Percentiles rank a stretch among this genome's conserved stretches.
Conservation (phyloP, 64 coral and sea anemone genomes). For the Astreopora myriophthalma region DNA sequence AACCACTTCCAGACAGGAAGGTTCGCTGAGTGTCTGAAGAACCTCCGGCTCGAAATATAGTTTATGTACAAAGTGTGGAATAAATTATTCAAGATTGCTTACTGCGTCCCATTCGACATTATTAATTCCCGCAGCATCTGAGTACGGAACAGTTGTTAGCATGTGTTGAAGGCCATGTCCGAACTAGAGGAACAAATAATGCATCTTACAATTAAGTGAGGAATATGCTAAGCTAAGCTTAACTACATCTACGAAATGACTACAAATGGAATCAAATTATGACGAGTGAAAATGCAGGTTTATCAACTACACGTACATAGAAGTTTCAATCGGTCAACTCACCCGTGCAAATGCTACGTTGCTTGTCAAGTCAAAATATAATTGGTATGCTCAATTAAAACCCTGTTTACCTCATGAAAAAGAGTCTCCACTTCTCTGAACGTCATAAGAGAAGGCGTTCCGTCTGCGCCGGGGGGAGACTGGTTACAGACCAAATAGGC, state of each 20-base stretch:
- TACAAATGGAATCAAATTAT: no score
- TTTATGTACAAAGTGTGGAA: not conserved
- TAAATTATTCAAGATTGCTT: not conserved
- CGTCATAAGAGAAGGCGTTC: slow-evolving; percentile 88
- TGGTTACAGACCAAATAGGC: slow-evolving; percentile 92
- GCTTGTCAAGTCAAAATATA: not conserved
- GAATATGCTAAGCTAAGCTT: no score
- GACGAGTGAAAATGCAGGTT: no score
- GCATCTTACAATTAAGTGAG: no score
- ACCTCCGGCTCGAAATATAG: no score
- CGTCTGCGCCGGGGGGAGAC: slow-evolving; percentile 68
- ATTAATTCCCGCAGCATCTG: slow-evolving; percentile 80
- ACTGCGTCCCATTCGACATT: slow-evolving; percentile 95
- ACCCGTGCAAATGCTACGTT: no score
- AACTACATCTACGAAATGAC: no score
- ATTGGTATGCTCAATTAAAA: not conserved
- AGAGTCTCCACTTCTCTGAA: slow-evolving; percentile 93
- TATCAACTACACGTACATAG: no score
- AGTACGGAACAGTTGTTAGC: slow-evolving; percentile 89
- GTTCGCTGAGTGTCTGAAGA: not conserved
- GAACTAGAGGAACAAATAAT: slow-evolving; percentile 75
- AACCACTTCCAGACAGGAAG: no score
- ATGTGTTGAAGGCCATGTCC: slow-evolving; percentile 96
- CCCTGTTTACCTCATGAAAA: slow-evolving; percentile 80
- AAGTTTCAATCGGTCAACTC: no score